Evolutionary conservation across 2,797 vertebrate species (phyloP).

Genomic region (Salarias fasciatus): DNA sequence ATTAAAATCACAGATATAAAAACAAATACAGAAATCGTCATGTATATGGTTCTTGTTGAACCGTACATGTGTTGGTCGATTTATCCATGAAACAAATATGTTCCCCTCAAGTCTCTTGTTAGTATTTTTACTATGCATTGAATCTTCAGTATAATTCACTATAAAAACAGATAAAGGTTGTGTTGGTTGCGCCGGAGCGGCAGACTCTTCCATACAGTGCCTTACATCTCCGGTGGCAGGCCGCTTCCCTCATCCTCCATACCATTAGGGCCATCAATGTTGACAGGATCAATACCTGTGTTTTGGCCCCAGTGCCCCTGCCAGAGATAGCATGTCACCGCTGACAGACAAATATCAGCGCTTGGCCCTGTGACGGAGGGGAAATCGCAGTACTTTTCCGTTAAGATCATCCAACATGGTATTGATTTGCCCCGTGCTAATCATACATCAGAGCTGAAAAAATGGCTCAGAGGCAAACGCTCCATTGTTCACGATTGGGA

Average conservation of each 20-base stretch:
- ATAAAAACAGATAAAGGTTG: conserved; percentile 56
- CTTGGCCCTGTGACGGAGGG: conserved; percentile 76
- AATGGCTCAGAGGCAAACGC: conserved; percentile 98
- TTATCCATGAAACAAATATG: conserved; percentile 9
- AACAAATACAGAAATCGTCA: not conserved
- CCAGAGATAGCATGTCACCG: conserved; percentile 97
- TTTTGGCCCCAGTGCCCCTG: conserved; percentile 95
- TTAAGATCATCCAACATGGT: conserved; percentile 95
- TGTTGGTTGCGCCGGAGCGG: conserved; percentile 44
- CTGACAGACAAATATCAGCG: conserved; percentile 99
- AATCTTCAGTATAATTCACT: conserved; percentile 39
- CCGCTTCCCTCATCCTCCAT: conserved; percentile 85
- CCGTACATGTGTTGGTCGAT: not conserved
- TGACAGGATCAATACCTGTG: conserved; percentile 99
- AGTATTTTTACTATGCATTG: conserved; percentile 31
- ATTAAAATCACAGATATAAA: not conserved
- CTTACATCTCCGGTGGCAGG: conserved; percentile 75
- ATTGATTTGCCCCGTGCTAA: conserved; percentile 98
- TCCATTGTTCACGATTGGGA: conserved; percentile 97
- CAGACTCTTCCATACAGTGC: conserved; percentile 48
- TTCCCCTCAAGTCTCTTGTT: conserved; percentile 24
- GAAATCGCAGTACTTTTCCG: conserved; percentile 90
- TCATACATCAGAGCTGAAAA: conserved; percentile 99
- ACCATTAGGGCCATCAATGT: conserved; percentile 97
- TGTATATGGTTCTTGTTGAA: not conserved